These are phyloP conservation scores for Drosophila nigrodunni DNA, from an alignment of 1,140 invertebrate genomes.

Conservation along the genomic window DNA sequence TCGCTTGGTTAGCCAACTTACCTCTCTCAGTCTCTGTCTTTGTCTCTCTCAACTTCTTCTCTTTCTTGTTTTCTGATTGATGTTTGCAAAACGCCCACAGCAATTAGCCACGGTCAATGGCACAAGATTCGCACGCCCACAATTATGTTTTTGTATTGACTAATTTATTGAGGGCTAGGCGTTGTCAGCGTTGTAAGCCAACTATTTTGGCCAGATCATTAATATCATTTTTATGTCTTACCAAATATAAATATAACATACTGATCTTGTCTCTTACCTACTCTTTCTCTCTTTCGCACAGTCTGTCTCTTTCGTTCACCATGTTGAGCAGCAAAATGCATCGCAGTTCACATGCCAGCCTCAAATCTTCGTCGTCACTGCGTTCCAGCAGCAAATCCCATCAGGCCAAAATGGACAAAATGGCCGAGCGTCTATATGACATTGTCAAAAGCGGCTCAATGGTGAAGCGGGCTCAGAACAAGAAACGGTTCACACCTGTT, in stretches of 20 bases:
- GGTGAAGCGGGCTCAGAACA: slow-evolving; percentile 94
- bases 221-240: slow-evolving; percentile 41
- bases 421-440: slow-evolving; percentile 77
- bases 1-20: slow-evolving; percentile 45
- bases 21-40: neutral
- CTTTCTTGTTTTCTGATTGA: slow-evolving; percentile 55
- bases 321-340: slow-evolving; percentile 67
- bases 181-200: slow-evolving; percentile 66
- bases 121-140: slow-evolving; percentile 70
- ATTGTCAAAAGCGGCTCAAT: slow-evolving; percentile 89
- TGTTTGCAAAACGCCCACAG: slow-evolving; percentile 64
- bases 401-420: slow-evolving; percentile 78
- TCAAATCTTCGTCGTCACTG: slow-evolving; percentile 64
- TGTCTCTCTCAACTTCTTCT: neutral
- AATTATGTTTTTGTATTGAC: neutral
- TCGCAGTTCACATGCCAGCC: slow-evolving; percentile 65
- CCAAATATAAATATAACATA: slow-evolving; percentile 11
- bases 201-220: slow-evolving; percentile 54
- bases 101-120: slow-evolving; percentile 74
- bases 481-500: slow-evolving; percentile 92
- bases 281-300: slow-evolving; percentile 18
- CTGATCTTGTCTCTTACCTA: slow-evolving; percentile 6
- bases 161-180: slow-evolving; percentile 57
- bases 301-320: neutral
- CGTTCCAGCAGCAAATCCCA: slow-evolving; percentile 78